Base-by-base conservation (phyloP, 2,888 invertebrate genomes). In the Chromoteleia sp. region DNA sequence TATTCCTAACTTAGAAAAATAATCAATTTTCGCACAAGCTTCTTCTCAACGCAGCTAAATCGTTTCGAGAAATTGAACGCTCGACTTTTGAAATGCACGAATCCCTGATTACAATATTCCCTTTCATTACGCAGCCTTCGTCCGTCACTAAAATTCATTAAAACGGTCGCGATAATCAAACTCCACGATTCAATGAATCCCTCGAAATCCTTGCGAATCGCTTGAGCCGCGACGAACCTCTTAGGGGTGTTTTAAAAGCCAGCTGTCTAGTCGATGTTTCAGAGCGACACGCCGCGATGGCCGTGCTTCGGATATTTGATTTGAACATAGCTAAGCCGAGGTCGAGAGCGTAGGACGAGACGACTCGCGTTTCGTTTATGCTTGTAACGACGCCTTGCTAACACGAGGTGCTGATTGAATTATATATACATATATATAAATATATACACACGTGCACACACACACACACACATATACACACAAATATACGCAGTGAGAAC, bases 181-280 rank as follows among this genome's bases (percentile, higher is more conserved):
- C 12, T n/a, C 25, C 7, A 36, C 14, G 48, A 54, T 54, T 21
- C 36, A 12, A 25, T 14, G 39, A 39, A 30, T 36, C 33, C 25
- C 52, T 61, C 12, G 75, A 59, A 67, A 75, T 65, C 74, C 65
- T 56, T 65, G 56, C 76, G 59, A 68, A 25, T 68, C 33, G 17
- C 29, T 50, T 17, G 33, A 21, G 29, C 12, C 19, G 33, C 29
- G 21, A 39, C n/a, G 33, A 61, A 45, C 21, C 33, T 73, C 29
- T 56, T 36, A 48, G 19, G 43, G 17, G 33, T 30, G 63, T 25
- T 58, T 68, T 43, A 30, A 58, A 68, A 41, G 25, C 41, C 48
- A 19, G 21, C 19, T n/a, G 15, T 56, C 45, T 58, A 48, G 74
- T 65, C 48, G 15, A 21, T 41, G 8, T 77, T 77, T 43, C 70